Base-by-base conservation (phyloP, 2,888 invertebrate genomes). In the Eristalis pertinax region DNA sequence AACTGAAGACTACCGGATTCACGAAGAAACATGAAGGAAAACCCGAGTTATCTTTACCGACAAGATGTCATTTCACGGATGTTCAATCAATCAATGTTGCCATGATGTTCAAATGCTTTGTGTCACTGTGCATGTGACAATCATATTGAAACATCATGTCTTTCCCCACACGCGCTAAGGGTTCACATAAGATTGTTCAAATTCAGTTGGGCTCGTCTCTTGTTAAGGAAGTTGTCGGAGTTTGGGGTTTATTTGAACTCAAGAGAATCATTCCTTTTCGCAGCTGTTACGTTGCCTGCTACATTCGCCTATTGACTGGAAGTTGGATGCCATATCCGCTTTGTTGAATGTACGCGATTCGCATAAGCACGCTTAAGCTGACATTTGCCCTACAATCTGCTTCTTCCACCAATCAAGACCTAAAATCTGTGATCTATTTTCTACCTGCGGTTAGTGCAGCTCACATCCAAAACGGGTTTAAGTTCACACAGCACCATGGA, bases 71-170 rank as follows among this genome's bases (percentile, higher is more conserved):
- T 67, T 64, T 32, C 19, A 22, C 43, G 65, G 60, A 60, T 73
- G 65, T 73, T 79, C 79, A 73, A 79, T 79, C 79, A 72, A 79
- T 78, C 78, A 78, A 78, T 62, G 60, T 35, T 24, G 26, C 22
- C 78, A 72, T 19, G 29, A 32, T 22, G 43, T 41, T 41, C n/a
- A n/a, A 60, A 15, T 13, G 15, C 3, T 60, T n/a, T 68, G 32
- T 56, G 35, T 26, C 69, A 35, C 22, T 43, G 62, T 58, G 15
- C 50, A 32, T 22, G 62, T 41, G 41, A 41, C 41, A 75, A 60
- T 67, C 75, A 67, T 60, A 75, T 67, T 58, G 32, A 15, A 24
- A 26, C 50, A 50, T 50, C 2, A 19, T 50, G 50, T 50, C 50
- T 50, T 50, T 1, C 19, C 8, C 19, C 8, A 50, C 19, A 22